Conservation (phyloP, 2,113 vertebrate genomes). For the Pyrgilauda ruficollis region DNA sequence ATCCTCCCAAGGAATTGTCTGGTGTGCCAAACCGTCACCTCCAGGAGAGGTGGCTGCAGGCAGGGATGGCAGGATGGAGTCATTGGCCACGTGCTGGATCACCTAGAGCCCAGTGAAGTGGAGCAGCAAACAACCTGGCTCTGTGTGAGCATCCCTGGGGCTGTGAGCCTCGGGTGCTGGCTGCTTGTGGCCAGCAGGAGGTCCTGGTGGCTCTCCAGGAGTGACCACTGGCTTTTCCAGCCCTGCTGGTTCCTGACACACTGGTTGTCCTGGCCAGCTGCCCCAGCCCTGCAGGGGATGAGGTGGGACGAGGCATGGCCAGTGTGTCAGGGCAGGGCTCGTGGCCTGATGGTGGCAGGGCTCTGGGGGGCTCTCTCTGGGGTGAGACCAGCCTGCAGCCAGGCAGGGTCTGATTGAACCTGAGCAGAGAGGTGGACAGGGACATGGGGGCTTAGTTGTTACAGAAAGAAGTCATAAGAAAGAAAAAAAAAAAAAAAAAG, state of each 20-base stretch:
- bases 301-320: neutral
- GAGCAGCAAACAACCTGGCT: neutral
- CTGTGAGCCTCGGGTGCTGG: neutral
- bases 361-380: neutral
- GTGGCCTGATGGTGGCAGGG: neutral
- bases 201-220: neutral
- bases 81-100: rapidly evolving
- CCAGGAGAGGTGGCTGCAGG: neutral
- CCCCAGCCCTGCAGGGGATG: neutral
- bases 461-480: neutral
- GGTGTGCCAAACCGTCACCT: rapidly evolving
- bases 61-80: neutral
- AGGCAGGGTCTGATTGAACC: neutral
- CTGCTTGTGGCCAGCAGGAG: neutral
- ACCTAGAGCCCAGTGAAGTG: rapidly evolving
- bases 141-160: neutral
- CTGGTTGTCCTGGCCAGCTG: neutral
- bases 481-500: neutral
- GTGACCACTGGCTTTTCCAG: neutral
- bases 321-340: rapidly evolving
- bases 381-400: neutral
- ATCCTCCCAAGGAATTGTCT: neutral
- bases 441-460: neutral
- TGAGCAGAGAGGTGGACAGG: neutral
- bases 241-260: neutral